Base-by-base conservation (phyloP, 2,888 invertebrate species). In the Tipula confusa region DNA sequence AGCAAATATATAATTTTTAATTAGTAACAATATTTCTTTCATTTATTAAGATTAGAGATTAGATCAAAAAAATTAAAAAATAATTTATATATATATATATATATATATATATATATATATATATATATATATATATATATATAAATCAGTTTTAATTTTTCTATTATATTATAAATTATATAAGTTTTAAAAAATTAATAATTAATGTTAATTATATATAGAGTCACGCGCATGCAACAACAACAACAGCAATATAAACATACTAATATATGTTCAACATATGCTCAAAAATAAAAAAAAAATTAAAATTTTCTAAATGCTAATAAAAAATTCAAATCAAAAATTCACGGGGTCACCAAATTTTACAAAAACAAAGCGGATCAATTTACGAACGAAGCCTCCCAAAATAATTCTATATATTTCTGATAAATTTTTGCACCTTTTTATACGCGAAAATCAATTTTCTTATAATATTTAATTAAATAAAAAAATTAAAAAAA, bases 71-170 rank as follows among this genome's bases (percentile, higher is more conserved):
- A 64, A 64, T 11, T 24, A 24, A 64, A 64, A 9, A 64, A 24
- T 64, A n/a, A n/a, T n/a, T n/a, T n/a, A n/a, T n/a, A n/a, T n/a
- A n/a, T n/a, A n/a, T n/a, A n/a, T n/a, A n/a, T n/a, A n/a, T n/a
- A n/a, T n/a, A n/a, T n/a, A n/a, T n/a, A n/a, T n/a, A n/a, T n/a
- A n/a, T n/a, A n/a, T n/a, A n/a, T n/a, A n/a, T n/a, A n/a, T n/a
- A n/a, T n/a, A n/a, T n/a, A n/a, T n/a, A n/a, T n/a, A n/a, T n/a
- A n/a, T n/a, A n/a, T n/a, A n/a, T n/a, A n/a, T n/a, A n/a, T n/a
- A n/a, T n/a, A 64, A 24, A 64, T 64, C 64, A 64, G 64, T 64
- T 64, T 64, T 64, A 64, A 64, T 64, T n/a, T n/a, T n/a, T n/a
- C n/a, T n/a, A n/a, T n/a, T 64, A 64, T 64, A 64, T 64, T 64